Conservation (phyloP, 1,140 invertebrate species). For the Chlorops oryzae region DNA sequence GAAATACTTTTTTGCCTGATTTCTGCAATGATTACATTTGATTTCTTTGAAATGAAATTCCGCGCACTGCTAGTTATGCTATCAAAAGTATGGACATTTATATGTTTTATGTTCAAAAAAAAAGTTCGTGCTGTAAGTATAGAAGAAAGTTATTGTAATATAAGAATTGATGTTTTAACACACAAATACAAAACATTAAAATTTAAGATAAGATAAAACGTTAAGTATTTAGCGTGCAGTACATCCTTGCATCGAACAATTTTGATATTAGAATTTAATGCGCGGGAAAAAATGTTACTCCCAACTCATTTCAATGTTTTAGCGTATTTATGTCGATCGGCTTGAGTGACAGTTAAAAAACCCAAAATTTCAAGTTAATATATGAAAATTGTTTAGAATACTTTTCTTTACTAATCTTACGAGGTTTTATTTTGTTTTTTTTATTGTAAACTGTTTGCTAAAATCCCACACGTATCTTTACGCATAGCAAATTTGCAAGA, state of each 20-base stretch:
- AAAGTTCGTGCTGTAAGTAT: slow-evolving; percentile 89
- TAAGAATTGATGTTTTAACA: slow-evolving; percentile 1
- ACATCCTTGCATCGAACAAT: too few relatives aligned
- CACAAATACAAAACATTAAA: not conserved
- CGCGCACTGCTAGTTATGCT: slow-evolving; percentile 89
- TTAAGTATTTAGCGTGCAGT: too few relatives aligned
- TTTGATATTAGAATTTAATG: too few relatives aligned
- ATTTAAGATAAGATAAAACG: not conserved
- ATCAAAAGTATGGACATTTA: slow-evolving; percentile 95
- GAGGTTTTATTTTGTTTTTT: too few relatives aligned
- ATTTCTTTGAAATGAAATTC: slow-evolving; percentile 95
- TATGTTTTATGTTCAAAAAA: slow-evolving; percentile 93
- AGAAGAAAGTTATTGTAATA: not conserved
- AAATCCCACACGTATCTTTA: not conserved
- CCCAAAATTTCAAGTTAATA: too few relatives aligned
- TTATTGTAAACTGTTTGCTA: too few relatives aligned
- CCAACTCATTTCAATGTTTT: not conserved
- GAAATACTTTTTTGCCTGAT: too few relatives aligned
- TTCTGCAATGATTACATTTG: too few relatives aligned
- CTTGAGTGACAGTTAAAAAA: too few relatives aligned
- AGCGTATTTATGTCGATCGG: not conserved
- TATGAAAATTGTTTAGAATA: too few relatives aligned
- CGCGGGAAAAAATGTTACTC: too few relatives aligned
- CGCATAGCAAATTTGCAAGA: not conserved
- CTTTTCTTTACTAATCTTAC: too few relatives aligned